Percentiles rank a stretch among this genome's conserved stretches.
Conservation (phyloP, 53 echinoderm and acorn worm species). For the Holothuria scabra region DNA sequence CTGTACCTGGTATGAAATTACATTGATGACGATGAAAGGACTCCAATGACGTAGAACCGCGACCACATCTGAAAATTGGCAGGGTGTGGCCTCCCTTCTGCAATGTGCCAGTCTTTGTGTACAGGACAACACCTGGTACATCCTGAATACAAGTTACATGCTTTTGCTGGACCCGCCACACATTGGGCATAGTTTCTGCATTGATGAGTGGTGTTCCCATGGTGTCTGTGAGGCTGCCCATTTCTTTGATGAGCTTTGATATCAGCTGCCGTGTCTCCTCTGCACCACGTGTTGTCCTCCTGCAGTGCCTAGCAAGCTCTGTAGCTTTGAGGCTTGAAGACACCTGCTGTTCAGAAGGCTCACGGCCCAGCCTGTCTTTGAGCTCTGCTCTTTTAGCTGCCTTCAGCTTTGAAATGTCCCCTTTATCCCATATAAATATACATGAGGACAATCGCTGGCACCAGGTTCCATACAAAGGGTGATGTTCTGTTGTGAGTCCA, state of each 20-base stretch:
- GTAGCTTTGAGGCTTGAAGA: slow-evolving; percentile 27
- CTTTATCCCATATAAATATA: too few species aligned
- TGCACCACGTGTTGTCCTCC: slow-evolving; percentile 32
- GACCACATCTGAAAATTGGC: slow-evolving; percentile 49
- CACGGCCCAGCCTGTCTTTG: neutral
- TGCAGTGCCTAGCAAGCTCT: slow-evolving; percentile 46
- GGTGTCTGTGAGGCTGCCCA: slow-evolving; percentile 55
- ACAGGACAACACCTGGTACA: slow-evolving; percentile 53
- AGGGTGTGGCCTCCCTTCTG: slow-evolving; percentile 54
- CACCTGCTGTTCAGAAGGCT: slow-evolving; percentile 18
- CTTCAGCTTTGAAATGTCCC: too few species aligned
- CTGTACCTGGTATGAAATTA: slow-evolving; percentile 54
- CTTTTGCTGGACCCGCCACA: slow-evolving; percentile 69
- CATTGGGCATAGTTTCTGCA: slow-evolving; percentile 41
- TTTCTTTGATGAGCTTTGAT: slow-evolving; percentile 30
- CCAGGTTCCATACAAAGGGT: slow-evolving; percentile 53
- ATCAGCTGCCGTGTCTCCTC: slow-evolving; percentile 12
- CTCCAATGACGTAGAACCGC: slow-evolving; percentile 66
- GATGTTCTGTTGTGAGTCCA: slow-evolving; percentile 57
- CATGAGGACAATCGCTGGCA: too few species aligned
- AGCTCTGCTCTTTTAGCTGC: too few species aligned
- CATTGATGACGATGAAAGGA: slow-evolving; percentile 69
- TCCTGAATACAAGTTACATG: slow-evolving; percentile 69
- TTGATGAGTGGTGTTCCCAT: slow-evolving; percentile 50
- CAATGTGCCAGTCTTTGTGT: slow-evolving; percentile 47